Percentiles rank a stretch among this genome's conserved stretches.
Conservation (phyloP, 2,888 invertebrate genomes). For the Halocaridina rubra region DNA sequence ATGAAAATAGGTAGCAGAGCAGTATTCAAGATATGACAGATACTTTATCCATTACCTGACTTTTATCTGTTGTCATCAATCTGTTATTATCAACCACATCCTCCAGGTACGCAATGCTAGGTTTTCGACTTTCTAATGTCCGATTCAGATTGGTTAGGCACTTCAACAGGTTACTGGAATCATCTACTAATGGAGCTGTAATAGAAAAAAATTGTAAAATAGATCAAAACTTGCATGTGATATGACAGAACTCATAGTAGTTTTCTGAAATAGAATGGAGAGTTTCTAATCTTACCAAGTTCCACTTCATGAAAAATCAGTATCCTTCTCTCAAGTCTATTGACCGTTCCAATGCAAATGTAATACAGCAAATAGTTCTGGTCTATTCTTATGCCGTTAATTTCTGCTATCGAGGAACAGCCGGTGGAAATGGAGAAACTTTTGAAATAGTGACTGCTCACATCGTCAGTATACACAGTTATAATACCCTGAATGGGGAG, state of each 20-base stretch:
- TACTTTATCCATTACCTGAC: slow-evolving; percentile 9
- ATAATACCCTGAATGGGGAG: not conserved
- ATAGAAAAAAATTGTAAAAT: too few species aligned
- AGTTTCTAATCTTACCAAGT: not conserved
- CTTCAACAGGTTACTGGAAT: too few species aligned
- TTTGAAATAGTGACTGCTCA: slow-evolving; percentile 10
- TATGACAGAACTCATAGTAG: too few species aligned
- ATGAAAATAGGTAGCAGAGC: too few species aligned
- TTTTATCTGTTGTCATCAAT: not conserved
- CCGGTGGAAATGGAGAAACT: not conserved
- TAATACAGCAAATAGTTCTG: not conserved
- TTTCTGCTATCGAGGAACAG: not conserved
- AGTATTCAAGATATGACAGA: too few species aligned
- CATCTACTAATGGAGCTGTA: too few species aligned
- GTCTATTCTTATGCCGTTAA: not conserved
- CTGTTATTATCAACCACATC: not conserved
- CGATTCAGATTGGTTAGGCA: slow-evolving; percentile 10
- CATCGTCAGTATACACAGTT: slow-evolving; percentile 26
- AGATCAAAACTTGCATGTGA: too few species aligned
- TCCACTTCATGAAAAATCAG: not conserved
- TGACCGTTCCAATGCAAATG: not conserved
- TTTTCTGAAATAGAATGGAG: too few species aligned
- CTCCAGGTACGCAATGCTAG: not conserved
- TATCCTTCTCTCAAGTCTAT: not conserved
- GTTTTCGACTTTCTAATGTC: not conserved